phyloP scores from a whole-genome alignment of 2,888 invertebrate genomes.

The Parnassius mnemosyne region DNA sequence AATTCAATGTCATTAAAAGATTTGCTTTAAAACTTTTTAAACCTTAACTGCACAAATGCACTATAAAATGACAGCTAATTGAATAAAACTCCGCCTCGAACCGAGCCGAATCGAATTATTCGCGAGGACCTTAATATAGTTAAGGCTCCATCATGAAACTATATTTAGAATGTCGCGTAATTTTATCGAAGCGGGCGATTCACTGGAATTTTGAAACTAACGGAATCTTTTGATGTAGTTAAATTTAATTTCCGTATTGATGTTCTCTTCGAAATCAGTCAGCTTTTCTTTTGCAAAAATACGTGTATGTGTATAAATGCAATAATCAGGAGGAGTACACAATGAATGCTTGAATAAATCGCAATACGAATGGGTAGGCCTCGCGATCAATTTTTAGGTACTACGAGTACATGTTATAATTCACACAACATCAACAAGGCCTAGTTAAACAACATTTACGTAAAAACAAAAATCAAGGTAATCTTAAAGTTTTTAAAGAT shows the following conservation, averaged over 20 bases:
- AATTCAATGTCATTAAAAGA: no score
- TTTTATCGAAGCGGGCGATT: constrained; percentile 5
- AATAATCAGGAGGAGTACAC: no score
- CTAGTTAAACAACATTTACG: constrained; percentile 58
- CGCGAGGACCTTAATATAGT: constrained; percentile 52
- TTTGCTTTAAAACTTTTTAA: no score
- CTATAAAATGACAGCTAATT: constrained; percentile 34
- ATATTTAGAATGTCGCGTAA: neutral
- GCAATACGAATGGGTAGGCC: neutral
- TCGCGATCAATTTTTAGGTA: constrained; percentile 34
- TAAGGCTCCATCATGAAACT: constrained; percentile 54
- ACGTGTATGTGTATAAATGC: no score
- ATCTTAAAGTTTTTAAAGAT: constrained; percentile 34
- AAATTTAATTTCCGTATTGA: neutral
- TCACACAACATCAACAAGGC: constrained; percentile 55
- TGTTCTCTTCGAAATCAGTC: neutral
- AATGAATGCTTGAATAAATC: neutral
- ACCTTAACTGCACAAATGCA: no score
- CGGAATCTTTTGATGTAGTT: neutral
- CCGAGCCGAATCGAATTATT: constrained; percentile 48
- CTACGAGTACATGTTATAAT: constrained; percentile 46
- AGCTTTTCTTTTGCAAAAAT: neutral
- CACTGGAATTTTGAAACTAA: neutral
- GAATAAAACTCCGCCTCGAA: constrained; percentile 36
- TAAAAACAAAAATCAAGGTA: constrained; percentile 49